Conservation (phyloP, 2,888 invertebrate species). For the Watsonalla binaria region DNA sequence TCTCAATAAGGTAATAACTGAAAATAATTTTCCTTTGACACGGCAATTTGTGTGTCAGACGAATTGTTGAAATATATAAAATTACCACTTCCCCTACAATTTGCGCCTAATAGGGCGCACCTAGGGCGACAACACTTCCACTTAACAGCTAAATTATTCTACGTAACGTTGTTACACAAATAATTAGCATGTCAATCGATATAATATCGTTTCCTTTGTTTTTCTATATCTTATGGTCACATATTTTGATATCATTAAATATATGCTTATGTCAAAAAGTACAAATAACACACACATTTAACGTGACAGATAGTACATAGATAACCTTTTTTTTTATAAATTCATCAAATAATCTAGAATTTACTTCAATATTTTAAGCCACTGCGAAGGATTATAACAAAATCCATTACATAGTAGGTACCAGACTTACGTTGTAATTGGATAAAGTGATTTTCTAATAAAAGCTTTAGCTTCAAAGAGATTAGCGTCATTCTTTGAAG, state of each 20-base stretch:
- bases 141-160: not conserved
- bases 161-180: too few species aligned
- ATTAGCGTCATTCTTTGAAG: slow-evolving; percentile 32
- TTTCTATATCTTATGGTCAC: too few species aligned
- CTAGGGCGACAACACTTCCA: not conserved
- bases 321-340: too few species aligned
- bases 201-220: too few species aligned
- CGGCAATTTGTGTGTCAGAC: slow-evolving; percentile 23
- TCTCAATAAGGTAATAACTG: slow-evolving; percentile 20
- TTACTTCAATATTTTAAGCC: slow-evolving; percentile 2
- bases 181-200: too few species aligned
- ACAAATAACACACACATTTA: too few species aligned
- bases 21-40: slow-evolving; percentile 33
- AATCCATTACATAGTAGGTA: slow-evolving; percentile 24
- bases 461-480: slow-evolving; percentile 36
- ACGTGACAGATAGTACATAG: too few species aligned
- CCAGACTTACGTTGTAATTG: slow-evolving; percentile 39
- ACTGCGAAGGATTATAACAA: slow-evolving; percentile 4
- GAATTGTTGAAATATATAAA: slow-evolving; percentile 19
- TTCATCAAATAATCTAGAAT: not conserved
- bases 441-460: slow-evolving; percentile 46
- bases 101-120: not conserved
- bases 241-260: too few species aligned
- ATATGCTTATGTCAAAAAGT: too few species aligned
- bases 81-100: not conserved